Base-by-base conservation (phyloP, 2,888 invertebrate genomes). In the Celastrina argiolus region DNA sequence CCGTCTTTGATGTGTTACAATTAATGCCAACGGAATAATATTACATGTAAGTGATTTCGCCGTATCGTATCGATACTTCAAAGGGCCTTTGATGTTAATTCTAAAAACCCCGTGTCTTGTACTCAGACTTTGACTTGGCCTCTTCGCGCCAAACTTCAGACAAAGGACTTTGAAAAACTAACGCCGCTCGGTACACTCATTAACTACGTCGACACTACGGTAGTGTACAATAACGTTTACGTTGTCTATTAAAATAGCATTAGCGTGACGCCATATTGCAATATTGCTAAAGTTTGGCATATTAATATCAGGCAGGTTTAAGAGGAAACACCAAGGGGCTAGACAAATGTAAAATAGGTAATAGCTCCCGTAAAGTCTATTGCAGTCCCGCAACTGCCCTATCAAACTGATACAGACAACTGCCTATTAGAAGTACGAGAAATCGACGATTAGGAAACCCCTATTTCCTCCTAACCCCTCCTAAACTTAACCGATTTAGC, bases 11-110 rank as follows among this genome's bases (percentile, higher is more conserved):
- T 72, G 74, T 74, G 70, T 72, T 73, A 76, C 73, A 74, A 76
- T 74, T 74, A 74, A 75, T 70, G 71, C 74, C 71, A 72, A 73
- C 70, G 69, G 71, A 71, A 70, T 41, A 71, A 75, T 74, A 75
- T 77, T 74, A 74, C 74, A 75, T 73, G 73, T 74, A 73, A 74
- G 75, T 73, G 74, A 81, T 82, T 81, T 81, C 83, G 51, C 22
- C 51, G 79, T 79, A 80, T 76, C 75, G 87, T 81, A 87, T 88
- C 87, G 87, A 88, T 87, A 83, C 74, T 75, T 73, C 80, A 78
- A 75, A 70, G 78, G 82, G 77, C 79, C 87, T 88, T 88, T 87
- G 87, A 88, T 85, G 87, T 88, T 81, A 81, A 86, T 85, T 83
- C 79, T 78, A 77, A 79, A 81, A 81, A 80, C 83, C 81, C 84